A percentile compares a stretch with the other conserved stretches of the same genome.
phyloP scores from a whole-genome alignment of 35 echinoderm and acorn worm species.

The Heliocidaris tuberculata region DNA sequence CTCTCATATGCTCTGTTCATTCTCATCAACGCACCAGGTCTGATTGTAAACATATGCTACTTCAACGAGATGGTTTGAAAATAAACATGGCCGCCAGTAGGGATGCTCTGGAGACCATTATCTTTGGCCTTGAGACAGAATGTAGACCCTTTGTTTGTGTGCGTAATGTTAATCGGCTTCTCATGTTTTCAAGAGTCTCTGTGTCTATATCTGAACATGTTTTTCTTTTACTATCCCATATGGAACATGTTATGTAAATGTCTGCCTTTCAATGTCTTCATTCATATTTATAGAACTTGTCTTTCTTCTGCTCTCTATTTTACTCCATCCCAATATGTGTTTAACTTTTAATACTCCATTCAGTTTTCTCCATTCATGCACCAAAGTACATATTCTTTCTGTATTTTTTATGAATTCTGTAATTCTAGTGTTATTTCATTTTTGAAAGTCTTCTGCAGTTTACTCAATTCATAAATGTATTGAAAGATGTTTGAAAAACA shows the following conservation, averaged over 20 bases:
- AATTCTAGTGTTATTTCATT: too few relatives aligned
- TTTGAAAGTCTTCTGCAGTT: too few relatives aligned
- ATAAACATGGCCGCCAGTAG: neutral
- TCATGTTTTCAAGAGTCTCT: neutral
- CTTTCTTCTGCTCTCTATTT: neutral
- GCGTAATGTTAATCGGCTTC: neutral
- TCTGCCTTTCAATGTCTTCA: constrained; percentile 1
- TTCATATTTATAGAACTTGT: neutral
- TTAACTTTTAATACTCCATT: neutral
- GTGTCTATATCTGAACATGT: neutral
- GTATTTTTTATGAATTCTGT: neutral
- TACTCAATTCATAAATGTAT: too few relatives aligned
- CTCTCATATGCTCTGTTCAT: neutral
- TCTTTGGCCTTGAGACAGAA: neutral
- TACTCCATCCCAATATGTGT: neutral
- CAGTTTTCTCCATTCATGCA: neutral
- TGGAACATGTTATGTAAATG: neutral
- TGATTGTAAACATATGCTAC: neutral
- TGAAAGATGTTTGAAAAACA: too few relatives aligned
- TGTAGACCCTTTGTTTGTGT: neutral
- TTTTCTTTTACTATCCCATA: neutral
- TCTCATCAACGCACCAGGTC: neutral
- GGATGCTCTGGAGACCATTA: constrained; percentile 8
- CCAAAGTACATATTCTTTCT: neutral
- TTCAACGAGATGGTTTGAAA: neutral